Evolutionary conservation across 2,888 invertebrate species (phyloP).

Genomic region (Cephonodes hylas): DNA sequence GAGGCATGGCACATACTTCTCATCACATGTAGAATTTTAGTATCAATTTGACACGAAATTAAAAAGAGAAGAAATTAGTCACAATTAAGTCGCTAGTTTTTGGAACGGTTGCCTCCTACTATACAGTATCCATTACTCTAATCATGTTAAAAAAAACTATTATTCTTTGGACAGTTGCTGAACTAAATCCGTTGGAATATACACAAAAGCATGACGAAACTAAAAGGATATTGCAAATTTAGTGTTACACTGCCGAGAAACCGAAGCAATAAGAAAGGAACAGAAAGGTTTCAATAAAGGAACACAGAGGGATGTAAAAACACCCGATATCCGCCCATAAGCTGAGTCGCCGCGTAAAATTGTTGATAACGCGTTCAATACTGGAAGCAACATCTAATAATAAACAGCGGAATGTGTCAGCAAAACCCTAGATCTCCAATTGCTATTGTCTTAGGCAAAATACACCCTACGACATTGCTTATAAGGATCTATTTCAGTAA

Average conservation of each 20-base stretch:
- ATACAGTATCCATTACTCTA: too few species aligned
- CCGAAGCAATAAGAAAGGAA: constrained; percentile 29
- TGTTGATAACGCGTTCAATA: constrained; percentile 46
- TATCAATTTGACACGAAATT: too few species aligned
- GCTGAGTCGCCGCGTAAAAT: constrained; percentile 36
- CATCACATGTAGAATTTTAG: too few species aligned
- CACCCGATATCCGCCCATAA: constrained; percentile 29
- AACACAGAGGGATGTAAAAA: constrained; percentile 39
- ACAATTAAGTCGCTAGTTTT: too few species aligned
- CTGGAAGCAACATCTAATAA: constrained; percentile 46
- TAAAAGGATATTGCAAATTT: constrained; percentile 14
- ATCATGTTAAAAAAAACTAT: too few species aligned
- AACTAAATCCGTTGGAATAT: background rate
- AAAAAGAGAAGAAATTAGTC: too few species aligned
- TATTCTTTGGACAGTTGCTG: background rate
- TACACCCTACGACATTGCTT: constrained; percentile 22
- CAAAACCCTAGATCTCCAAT: constrained; percentile 34
- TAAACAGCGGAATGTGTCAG: constrained; percentile 48
- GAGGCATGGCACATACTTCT: too few species aligned
- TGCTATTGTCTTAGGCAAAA: constrained; percentile 16
- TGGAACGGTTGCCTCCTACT: too few species aligned
- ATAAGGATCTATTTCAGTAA: constrained; percentile 22
- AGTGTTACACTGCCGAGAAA: constrained; percentile 16
- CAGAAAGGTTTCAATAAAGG: constrained; percentile 43
- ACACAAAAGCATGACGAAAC: constrained; percentile 8